Evolutionary conservation across 2,888 invertebrate genomes (phyloP), one percentile per base, ranked within the genome.

Genomic region (Flexamia atlantica): DNA sequence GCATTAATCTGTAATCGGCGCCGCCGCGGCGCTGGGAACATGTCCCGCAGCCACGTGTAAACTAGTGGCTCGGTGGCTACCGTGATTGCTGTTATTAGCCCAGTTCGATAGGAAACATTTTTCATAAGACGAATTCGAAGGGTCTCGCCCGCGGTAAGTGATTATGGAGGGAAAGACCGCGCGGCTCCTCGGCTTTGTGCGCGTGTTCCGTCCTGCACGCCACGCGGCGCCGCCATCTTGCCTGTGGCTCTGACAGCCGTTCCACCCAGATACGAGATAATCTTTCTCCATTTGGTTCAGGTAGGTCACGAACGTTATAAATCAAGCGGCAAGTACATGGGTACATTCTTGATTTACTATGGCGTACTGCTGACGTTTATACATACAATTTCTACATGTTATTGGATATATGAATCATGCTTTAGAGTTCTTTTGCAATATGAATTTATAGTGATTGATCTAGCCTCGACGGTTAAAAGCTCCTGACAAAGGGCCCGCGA

Each of bases 31-130:
- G 64, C 30, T 64, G 64, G 64, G 64, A 64, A 64, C 64, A 30
- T 64, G 28, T 30, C 64, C 64, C 17, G 30, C 64, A 64, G 64
- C 64, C 28, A 10, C 28, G 28, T 64, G 64, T 64, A 64, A 64
- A 28, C 64, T 28, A 64, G 64, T 9, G 64, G 28, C 64, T 57
- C 57, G 30, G 64, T 64, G 64, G 64, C 28, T 64, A 25, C 25
- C 64, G 64, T 64, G 64, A 64, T 64, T 64, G 64, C 64, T 64
- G 64, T 64, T 25, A 64, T 64, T 64, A 64, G 30, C 64, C 30
- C 64, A 64, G 64, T 64, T 64, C 64, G 64, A 64, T 64, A 64
- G 64, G 64, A 17, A 64, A 28, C 64, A 64, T 64, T 64, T 30
- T 64, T 64, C 64, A 64, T 28, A 28, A 28, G 64, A 64, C 28